These are phyloP conservation scores for Lycaena phlaeas DNA, from an alignment of 2,888 invertebrate species.

Conservation along the genomic window DNA sequence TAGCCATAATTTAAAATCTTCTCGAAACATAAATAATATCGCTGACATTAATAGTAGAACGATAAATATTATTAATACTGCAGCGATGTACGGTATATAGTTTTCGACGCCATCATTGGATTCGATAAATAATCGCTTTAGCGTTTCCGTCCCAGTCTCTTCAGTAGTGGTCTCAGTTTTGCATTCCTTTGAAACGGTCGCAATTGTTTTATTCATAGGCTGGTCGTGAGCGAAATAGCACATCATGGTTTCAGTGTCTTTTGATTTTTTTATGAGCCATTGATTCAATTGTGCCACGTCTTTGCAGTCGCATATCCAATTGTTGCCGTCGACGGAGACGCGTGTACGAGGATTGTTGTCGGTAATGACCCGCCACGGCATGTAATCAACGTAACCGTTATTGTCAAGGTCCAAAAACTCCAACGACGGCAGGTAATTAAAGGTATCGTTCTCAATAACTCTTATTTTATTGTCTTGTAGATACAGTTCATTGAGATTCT, in stretches of 20 bases:
- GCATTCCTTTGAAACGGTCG: constrained; percentile 68
- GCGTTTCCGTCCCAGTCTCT: constrained; percentile 72
- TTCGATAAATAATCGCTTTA: constrained; percentile 74
- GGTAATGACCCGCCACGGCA: constrained; percentile 80
- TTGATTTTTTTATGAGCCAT: constrained; percentile 79
- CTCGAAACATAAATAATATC: constrained; percentile 81
- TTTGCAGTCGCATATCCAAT: constrained; percentile 88
- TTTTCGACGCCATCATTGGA: constrained; percentile 78
- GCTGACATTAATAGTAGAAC: constrained; percentile 79
- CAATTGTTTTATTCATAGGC: constrained; percentile 66
- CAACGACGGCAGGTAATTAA: constrained; percentile 80
- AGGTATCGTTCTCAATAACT: constrained; percentile 82
- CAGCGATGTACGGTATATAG: constrained; percentile 83
- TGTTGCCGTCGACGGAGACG: constrained; percentile 82
- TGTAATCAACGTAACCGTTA: constrained; percentile 83
- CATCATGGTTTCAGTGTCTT: constrained; percentile 78
- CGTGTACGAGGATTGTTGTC: constrained; percentile 78
- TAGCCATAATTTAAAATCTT: constrained; percentile 85
- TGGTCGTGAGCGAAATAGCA: constrained; percentile 74
- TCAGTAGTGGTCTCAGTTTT: constrained; percentile 76
- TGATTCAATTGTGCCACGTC: constrained; percentile 78
- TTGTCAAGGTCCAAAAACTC: constrained; percentile 83
- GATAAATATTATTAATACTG: constrained; percentile 79
- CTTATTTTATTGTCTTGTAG: constrained; percentile 83
- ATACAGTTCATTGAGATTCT: constrained; percentile 81